A percentile compares a stretch with the other conserved stretches of the same genome.
Conservation (phyloP, 2,888 invertebrate species). For the Alviniconcha strummeri region DNA sequence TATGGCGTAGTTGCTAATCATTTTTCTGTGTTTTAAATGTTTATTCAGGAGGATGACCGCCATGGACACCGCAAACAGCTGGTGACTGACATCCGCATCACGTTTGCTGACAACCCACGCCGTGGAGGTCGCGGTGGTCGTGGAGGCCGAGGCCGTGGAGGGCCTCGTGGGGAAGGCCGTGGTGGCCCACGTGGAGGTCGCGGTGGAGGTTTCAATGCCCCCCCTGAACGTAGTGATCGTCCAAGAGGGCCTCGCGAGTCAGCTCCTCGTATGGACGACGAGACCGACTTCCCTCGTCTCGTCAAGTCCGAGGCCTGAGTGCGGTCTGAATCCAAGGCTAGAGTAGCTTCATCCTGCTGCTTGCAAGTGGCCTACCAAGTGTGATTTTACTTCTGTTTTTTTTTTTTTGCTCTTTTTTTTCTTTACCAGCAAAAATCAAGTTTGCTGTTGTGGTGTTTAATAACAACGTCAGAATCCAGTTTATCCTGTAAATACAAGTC, state of each 20-base stretch:
- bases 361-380: constrained; percentile 12
- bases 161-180: constrained; percentile 37
- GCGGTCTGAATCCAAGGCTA: constrained; percentile 9
- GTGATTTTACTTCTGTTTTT: not conserved
- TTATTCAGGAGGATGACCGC: constrained; percentile 57
- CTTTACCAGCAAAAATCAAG: constrained; percentile 8
- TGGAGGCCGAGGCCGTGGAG: constrained; percentile 52
- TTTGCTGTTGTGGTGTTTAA: not conserved
- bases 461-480: too few species aligned
- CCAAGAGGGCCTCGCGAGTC: constrained; percentile 60
- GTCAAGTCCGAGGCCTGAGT: constrained; percentile 75
- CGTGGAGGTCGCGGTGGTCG: constrained; percentile 63
- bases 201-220: not conserved
- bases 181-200: constrained; percentile 42
- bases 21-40: not conserved
- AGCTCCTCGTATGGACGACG: constrained; percentile 92
- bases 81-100: constrained; percentile 69
- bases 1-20: not conserved
- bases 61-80: constrained; percentile 58
- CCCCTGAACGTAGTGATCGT: not conserved
- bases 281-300: constrained; percentile 95
- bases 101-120: constrained; percentile 70
- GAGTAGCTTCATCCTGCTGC: constrained; percentile 9
- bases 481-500: too few species aligned
- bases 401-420: not conserved